Percentiles rank a stretch among this genome's conserved stretches.
These are phyloP conservation scores for Melanaphis sacchari DNA, from an alignment of 1,140 invertebrate genomes.

Conservation along the genomic window DNA sequence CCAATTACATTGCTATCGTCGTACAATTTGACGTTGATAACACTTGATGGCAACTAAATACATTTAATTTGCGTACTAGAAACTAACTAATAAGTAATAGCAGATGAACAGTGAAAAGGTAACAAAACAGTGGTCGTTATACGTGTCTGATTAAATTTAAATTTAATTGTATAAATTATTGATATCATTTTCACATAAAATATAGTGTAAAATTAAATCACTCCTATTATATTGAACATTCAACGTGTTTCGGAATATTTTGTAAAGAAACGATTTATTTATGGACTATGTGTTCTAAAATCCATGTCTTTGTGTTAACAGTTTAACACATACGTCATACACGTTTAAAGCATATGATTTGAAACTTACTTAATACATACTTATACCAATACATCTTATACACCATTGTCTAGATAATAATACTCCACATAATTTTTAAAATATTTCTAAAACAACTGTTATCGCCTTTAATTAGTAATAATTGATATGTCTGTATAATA, in stretches of 20 bases:
- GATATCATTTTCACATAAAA: background rate
- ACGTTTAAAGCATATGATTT: background rate
- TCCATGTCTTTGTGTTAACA: background rate
- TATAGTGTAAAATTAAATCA: background rate
- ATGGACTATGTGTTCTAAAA: background rate
- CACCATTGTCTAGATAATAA: background rate
- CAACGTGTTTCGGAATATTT: background rate
- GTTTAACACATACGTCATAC: background rate
- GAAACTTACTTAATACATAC: background rate
- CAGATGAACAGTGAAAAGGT: background rate
- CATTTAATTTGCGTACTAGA: conserved; percentile 8
- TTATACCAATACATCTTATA: background rate
- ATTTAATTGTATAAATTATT: background rate
- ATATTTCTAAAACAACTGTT: no score
- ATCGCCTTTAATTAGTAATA: no score
- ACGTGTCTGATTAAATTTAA: background rate
- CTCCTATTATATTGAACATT: background rate
- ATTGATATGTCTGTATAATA: no score
- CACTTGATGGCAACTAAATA: background rate
- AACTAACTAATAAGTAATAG: background rate
- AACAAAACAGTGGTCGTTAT: background rate
- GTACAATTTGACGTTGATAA: background rate
- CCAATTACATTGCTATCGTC: background rate
- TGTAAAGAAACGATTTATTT: background rate
- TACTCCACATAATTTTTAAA: background rate